Base-by-base conservation (phyloP, 1,140 invertebrate genomes). In the Plectrocnemia conspersa region DNA sequence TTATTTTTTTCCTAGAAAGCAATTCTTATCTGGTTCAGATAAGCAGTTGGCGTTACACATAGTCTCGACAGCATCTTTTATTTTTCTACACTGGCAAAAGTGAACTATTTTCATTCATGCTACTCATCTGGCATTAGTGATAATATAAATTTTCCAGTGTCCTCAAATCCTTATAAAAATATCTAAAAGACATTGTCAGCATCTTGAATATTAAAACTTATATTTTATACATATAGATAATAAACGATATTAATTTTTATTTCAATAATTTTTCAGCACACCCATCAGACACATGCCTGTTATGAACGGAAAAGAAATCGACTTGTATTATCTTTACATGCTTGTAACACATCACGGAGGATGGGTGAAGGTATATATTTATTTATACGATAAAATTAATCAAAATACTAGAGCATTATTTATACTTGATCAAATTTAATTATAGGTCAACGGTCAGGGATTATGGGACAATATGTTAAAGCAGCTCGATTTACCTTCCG, bases 271-370 rank as follows among this genome's bases (percentile, higher is more conserved):
- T 80, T 79, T 29, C 76, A 92, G 89, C 63, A 91, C 89, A 29
- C 77, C 85, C 32, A 85, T 89, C 67, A 80, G 82, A 60, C 79
- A 81, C 64, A 68, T 78, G 46, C 91, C 93, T 44, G 83, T 84
- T 71, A 84, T 97, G 54, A 90, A 85, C 75, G 91, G 92, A 29
- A 82, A 86, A 62, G 87, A 92, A 71, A 82, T 96, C 65, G 93
- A 97, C 78, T 78, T 97, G 42, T 93, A 91, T 74, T 80, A 88
- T 38, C 79, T 97, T 44, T 96, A 96, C 71, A 83, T 82, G 58
- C 79, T 93, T 64, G 92, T 96, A n/a, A 93, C 88, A 56, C 83
- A 85, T 45, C 80, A 88, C 65, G 93, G 93, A 64, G 93, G 93
- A 66, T 91, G 93, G 81, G 83, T 91, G 64, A 94, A 92, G 83